phyloP scores from a whole-genome alignment of 1,140 invertebrate species.

The Leptonema lineaticorne region DNA sequence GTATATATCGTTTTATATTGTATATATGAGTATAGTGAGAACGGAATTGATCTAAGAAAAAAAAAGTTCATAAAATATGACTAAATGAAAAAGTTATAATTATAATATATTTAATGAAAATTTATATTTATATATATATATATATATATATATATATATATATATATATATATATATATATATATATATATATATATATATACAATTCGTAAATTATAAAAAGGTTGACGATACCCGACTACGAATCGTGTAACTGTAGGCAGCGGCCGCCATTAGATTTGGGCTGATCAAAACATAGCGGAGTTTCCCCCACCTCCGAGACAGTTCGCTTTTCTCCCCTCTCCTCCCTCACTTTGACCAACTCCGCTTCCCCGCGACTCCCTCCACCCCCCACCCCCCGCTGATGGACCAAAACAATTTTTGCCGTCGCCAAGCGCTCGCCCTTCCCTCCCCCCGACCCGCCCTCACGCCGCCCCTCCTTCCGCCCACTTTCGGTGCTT shows the following conservation, averaged over 20 bases:
- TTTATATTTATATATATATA: not conserved
- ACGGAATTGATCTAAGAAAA: not conserved
- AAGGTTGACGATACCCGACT: not conserved
- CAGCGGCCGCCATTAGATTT: constrained; percentile 28
- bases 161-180: not conserved
- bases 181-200: not conserved
- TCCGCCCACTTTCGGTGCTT: constrained; percentile 27
- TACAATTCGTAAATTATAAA: not conserved
- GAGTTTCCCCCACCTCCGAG: not conserved
- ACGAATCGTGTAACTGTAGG: constrained; percentile 13
- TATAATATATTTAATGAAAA: not conserved
- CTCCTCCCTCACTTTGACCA: not conserved
- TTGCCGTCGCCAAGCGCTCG: not conserved
- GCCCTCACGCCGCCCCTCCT: not conserved
- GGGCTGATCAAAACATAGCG: constrained; percentile 34
- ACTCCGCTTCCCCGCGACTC: not conserved
- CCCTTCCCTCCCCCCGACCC: not conserved
- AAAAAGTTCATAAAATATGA: not conserved
- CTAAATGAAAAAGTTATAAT: no score
- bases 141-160: not conserved
- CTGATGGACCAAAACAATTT: constrained; percentile 7
- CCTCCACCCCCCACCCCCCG: not conserved
- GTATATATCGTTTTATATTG: no score
- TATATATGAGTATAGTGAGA: no score
- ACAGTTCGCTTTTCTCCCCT: not conserved